Evolutionary conservation across 2,797 vertebrate genomes (phyloP).

Genomic region (Myotis myotis): DNA sequence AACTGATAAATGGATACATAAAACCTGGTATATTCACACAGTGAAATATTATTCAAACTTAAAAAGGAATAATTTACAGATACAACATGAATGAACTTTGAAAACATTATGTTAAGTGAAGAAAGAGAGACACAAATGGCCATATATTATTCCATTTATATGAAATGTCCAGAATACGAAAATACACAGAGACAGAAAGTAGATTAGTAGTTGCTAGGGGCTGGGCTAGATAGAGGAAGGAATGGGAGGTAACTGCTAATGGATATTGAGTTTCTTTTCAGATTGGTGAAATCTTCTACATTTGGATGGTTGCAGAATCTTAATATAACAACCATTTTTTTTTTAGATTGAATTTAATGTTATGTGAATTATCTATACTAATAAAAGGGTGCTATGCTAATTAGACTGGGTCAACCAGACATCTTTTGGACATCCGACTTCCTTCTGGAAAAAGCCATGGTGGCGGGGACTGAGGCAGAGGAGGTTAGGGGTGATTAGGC

Average conservation of each 20-base stretch:
- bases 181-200: background rate
- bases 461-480: too few relatives aligned
- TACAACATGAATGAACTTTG: background rate
- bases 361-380: background rate
- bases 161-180: background rate
- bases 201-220: background rate
- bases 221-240: background rate
- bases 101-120: background rate
- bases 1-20: background rate
- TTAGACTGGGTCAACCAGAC: too few relatives aligned
- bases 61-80: conserved; percentile 6
- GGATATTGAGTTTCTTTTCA: background rate
- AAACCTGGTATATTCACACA: background rate
- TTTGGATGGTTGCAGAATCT: conserved; percentile 2
- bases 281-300: background rate
- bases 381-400: too few relatives aligned
- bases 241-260: background rate
- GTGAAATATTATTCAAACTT: background rate
- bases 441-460: too few relatives aligned
- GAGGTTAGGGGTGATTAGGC: too few relatives aligned
- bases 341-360: background rate
- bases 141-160: background rate
- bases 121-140: background rate
- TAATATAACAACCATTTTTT: background rate
- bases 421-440: too few relatives aligned